Evolutionary conservation across 2,888 invertebrate genomes (phyloP), one percentile per base, ranked within the genome.

Genomic region (Ochropleura leucogaster): DNA sequence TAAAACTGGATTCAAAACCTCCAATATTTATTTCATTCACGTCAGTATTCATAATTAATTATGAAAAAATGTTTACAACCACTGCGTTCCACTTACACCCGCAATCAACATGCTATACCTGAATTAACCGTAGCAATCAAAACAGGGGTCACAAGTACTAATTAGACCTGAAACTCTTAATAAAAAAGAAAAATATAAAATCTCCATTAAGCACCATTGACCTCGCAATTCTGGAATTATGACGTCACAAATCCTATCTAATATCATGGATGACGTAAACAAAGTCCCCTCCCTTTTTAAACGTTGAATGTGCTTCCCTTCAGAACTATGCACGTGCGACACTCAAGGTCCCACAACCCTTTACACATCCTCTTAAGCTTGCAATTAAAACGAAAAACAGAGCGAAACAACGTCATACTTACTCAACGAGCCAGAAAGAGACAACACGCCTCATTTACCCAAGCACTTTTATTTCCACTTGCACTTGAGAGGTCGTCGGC

Each of bases 351-450:
- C 92, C 92, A 89, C 95, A 95, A 95, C 95, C 95, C 95, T 94
- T 94, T 95, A 93, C 94, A 94, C 93, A 93, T 95, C 94, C 96
- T 95, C 96, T 95, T 93, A 91, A 90, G 93, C 93, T 93, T 92
- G 96, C 96, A 96, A 96, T 96, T 96, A 96, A 96, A 96, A 96
- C 95, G 95, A 95, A 96, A 96, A 95, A 94, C 93, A 87, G 92
- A 94, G 89, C 81, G 92, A 89, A 93, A 95, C 89, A 90, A 84
- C 89, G 75, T 86, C 87, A 94, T 89, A 84, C 84, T 83, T 85
- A 85, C 75, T 75, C 83, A 87, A 80, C 88, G 84, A 87, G 93
- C 85, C 87, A 82, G 92, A 96, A 92, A 89, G 92, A 91, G 95
- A 95, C 91, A 88, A 88, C 91, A 90, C 89, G 92, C 91, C 95